Conservation (phyloP, 1,140 invertebrate genomes). For the Halotydeus destructor region DNA sequence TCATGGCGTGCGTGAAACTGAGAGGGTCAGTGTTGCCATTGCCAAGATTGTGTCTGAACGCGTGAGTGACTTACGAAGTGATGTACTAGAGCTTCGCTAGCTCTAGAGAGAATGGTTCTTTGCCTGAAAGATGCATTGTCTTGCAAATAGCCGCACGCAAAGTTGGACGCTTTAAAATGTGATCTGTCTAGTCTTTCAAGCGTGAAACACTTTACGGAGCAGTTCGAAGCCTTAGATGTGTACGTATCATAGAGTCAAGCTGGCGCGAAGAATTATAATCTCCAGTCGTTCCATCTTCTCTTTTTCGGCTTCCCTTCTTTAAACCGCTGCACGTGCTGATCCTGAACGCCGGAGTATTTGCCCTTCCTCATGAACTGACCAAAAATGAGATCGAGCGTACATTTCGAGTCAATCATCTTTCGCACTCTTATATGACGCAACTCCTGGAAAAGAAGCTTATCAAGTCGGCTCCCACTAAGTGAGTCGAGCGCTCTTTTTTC, state of each 20-base stretch:
- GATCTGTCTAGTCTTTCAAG: slow-evolving; percentile 49
- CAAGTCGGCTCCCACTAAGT: slow-evolving; percentile 47
- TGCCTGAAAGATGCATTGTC: neutral
- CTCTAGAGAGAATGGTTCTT: too few species aligned
- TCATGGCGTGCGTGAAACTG: slow-evolving; percentile 59
- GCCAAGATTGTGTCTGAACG: slow-evolving; percentile 41
- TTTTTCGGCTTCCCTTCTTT: slow-evolving; percentile 20
- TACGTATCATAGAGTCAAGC: slow-evolving; percentile 23
- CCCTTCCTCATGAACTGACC: slow-evolving; percentile 47
- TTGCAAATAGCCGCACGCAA: slow-evolving; percentile 14
- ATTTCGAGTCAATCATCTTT: slow-evolving; percentile 54
- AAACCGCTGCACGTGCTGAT: slow-evolving; percentile 65
- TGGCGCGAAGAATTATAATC: too few species aligned
- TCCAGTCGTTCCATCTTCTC: too few species aligned
- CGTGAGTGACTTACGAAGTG: too few species aligned
- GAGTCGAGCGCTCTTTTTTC: neutral
- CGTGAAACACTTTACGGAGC: slow-evolving; percentile 44
- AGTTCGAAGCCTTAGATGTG: slow-evolving; percentile 38
- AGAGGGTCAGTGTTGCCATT: slow-evolving; percentile 41
- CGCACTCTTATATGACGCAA: slow-evolving; percentile 62
- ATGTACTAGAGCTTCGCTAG: neutral
- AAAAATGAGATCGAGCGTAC: slow-evolving; percentile 61
- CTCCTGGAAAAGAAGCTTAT: slow-evolving; percentile 48
- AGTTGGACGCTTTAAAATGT: slow-evolving; percentile 42
- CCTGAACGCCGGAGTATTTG: slow-evolving; percentile 77